A percentile compares a stretch with the other conserved stretches of the same genome.
These are phyloP conservation scores for Drosophila picticornis DNA, from an alignment of 2,888 invertebrate genomes.

Conservation along the genomic window DNA sequence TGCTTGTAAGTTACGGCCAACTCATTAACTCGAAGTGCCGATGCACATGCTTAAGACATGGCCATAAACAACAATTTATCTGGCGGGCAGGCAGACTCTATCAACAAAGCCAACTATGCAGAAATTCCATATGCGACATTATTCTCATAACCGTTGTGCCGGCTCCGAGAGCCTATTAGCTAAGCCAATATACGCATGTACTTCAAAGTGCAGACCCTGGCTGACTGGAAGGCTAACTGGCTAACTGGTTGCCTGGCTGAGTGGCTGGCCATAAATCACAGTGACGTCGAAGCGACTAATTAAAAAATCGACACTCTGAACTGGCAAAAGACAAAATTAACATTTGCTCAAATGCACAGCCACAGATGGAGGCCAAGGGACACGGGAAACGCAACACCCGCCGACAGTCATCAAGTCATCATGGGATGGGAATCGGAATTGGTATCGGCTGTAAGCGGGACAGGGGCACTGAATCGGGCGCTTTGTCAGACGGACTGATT, in stretches of 20 bases:
- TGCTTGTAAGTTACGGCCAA: constrained; percentile 49
- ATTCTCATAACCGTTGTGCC: constrained; percentile 68
- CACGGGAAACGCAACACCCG: constrained; percentile 39
- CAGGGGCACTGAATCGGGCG: constrained; percentile 28
- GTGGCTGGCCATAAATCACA: constrained; percentile 72
- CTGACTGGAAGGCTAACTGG: background rate
- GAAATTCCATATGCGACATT: constrained; percentile 77
- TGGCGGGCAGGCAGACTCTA: constrained; percentile 37
- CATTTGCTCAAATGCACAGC: constrained; percentile 55
- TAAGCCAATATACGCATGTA: constrained; percentile 69
- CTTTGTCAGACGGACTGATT: constrained; percentile 63
- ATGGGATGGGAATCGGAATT: constrained; percentile 47
- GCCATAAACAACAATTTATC: constrained; percentile 68
- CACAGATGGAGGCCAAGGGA: constrained; percentile 4
- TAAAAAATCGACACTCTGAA: constrained; percentile 81
- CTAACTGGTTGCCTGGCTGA: constrained; percentile 15
- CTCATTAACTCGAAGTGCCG: constrained; percentile 65
- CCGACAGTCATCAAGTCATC: constrained; percentile 47
- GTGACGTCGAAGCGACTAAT: constrained; percentile 80
- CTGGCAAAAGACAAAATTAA: constrained; percentile 80
- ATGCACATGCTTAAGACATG: constrained; percentile 55
- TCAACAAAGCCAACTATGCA: constrained; percentile 62
- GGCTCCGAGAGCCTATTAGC: constrained; percentile 70
- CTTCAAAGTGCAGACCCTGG: constrained; percentile 66
- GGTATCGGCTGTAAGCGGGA: constrained; percentile 11